A percentile compares a stretch with the other conserved stretches of the same genome.
Evolutionary conservation across 2,888 invertebrate genomes (phyloP).

Genomic region (Drosophila dives): DNA sequence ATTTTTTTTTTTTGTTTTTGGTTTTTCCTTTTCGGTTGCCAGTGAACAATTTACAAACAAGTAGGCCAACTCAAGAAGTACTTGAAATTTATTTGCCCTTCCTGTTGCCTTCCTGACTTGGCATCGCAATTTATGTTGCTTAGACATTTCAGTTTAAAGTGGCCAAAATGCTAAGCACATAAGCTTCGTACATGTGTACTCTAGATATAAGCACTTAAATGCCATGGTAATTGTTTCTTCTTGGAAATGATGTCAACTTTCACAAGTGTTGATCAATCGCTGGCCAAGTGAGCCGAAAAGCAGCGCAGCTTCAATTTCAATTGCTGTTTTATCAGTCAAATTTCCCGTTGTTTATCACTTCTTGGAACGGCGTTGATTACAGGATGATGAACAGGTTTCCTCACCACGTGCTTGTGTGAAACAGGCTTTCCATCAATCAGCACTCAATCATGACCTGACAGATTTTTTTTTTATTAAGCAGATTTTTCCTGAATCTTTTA

Average conservation of each 20-base stretch:
- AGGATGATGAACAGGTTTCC: not conserved
- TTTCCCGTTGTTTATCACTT: not conserved
- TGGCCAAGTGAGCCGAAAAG: not conserved
- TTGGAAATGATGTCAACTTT: conserved; percentile 11
- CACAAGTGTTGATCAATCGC: conserved; percentile 30
- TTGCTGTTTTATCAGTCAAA: conserved; percentile 1
- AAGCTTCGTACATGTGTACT: conserved; percentile 38
- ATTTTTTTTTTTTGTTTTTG: not conserved
- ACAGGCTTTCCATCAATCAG: conserved; percentile 5
- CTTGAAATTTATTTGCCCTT: conserved; percentile 65
- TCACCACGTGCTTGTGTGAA: not conserved
- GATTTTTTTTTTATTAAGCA: not conserved
- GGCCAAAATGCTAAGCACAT: conserved; percentile 48
- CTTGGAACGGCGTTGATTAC: not conserved
- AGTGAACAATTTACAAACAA: conserved; percentile 68
- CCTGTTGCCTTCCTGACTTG: conserved; percentile 19
- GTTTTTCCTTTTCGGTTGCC: conserved; percentile 4
- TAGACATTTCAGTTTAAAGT: conserved; percentile 57
- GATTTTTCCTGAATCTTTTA: not conserved
- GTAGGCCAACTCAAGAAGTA: conserved; percentile 76
- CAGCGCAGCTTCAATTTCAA: not conserved
- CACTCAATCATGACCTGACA: conserved; percentile 4
- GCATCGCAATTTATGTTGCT: conserved; percentile 53
- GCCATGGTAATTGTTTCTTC: conserved; percentile 35
- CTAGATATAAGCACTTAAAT: conserved; percentile 36